These are phyloP conservation scores for Sorex fumeus DNA, from an alignment of 2,113 vertebrate species.

Conservation along the genomic window DNA sequence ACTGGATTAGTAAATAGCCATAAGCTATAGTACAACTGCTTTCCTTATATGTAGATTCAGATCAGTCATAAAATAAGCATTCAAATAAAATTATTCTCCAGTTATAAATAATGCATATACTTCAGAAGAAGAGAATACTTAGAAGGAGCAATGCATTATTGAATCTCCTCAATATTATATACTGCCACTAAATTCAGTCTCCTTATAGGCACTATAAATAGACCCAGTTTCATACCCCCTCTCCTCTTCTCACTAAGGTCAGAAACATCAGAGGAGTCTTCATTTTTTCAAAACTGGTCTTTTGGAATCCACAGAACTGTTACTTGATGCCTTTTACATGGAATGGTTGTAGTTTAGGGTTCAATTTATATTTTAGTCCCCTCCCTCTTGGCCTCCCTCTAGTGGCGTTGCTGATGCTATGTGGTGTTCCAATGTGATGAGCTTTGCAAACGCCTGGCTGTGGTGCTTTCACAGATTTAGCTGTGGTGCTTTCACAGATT, in stretches of 20 bases:
- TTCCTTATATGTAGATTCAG: constrained; percentile 26
- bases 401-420: too few species aligned
- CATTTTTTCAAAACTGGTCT: constrained; percentile 30
- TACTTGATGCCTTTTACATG: constrained; percentile 48
- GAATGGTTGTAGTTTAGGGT: background rate
- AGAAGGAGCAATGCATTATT: constrained; percentile 46
- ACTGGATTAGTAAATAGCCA: constrained; percentile 37
- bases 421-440: too few species aligned
- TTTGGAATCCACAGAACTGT: constrained; percentile 1
- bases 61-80: constrained; percentile 56
- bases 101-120: constrained; percentile 52
- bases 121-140: constrained; percentile 42
- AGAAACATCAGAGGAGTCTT: background rate
- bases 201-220: background rate
- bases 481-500: too few species aligned
- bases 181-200: constrained; percentile 48
- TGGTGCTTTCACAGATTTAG: too few species aligned
- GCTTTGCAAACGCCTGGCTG: too few species aligned
- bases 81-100: constrained; percentile 31
- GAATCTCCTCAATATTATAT: background rate
- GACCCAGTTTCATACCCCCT: background rate
- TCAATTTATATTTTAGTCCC: too few species aligned
- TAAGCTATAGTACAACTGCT: constrained; percentile 10
- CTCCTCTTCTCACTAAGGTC: background rate
- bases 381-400: too few species aligned